Base-by-base conservation (phyloP, 2,113 vertebrate species). In the Hyperoodon ampullatus region DNA sequence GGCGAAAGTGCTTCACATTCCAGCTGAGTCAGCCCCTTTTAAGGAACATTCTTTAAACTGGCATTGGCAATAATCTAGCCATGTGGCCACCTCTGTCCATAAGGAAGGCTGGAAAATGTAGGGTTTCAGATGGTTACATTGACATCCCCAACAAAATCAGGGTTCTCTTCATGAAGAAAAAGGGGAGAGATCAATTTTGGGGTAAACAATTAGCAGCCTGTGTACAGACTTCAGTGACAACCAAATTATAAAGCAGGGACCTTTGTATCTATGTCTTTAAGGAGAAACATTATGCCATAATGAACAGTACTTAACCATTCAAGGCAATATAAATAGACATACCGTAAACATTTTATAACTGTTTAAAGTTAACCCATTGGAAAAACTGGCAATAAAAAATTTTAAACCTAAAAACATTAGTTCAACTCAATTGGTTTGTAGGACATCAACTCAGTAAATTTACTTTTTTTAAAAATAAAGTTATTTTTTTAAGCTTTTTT, bases 301-400 rank as follows among this genome's bases (percentile, higher is more conserved):
- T 88, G 47, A 96, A 86, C 15, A 75, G 39, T 53, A 18, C 66
- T 74, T 89, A 58, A 80, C 80, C 78, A 47, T 88, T 68, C 16
- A 26, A 91, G 92, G 68, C 58, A 94, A 44, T 90, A 83, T 77
- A 97, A 96, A 91, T 55, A 95, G 50, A 90, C 42, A 77, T 8
- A 44, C 53, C 39, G 47, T 85, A 80, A 82, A 66, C 35, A 88
- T 75, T 89, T 53, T 82, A 66, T 44, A n/a, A 83, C 30, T 72
- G 53, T 93, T 88, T 61, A 97, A 86, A 94, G 74, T 68, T 66
- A 86, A 91, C 19, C 11, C 14, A 7, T 50, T 85, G 72, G 55
- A 55, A 44, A 60, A 21, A 61, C 86, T 2, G 21, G 23, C 60
- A 90, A 86, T 92, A 85, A 88, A 88, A 80, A 85, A 42, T 58